Percentiles rank a stretch among this genome's conserved stretches.
Evolutionary conservation across 2,888 invertebrate genomes (phyloP).

Genomic region (Diplazon laetatorius): DNA sequence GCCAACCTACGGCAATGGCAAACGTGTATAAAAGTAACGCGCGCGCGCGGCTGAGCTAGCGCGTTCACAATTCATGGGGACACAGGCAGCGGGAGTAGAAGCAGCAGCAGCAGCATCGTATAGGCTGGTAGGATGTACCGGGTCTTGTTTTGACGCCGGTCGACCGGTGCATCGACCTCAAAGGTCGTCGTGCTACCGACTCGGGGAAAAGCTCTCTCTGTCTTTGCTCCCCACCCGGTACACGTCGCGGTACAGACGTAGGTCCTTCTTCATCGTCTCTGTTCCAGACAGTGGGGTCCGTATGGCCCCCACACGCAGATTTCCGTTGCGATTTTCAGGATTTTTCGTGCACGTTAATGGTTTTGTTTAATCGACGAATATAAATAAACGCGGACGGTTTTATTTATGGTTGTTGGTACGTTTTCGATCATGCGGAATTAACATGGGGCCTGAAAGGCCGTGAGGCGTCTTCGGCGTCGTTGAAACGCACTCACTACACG

Average conservation of each 20-base stretch:
- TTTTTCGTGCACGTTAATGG: too few species aligned
- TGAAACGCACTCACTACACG: too few species aligned
- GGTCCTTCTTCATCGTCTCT: constrained; percentile 14
- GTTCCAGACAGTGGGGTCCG: too few species aligned
- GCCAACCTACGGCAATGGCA: constrained; percentile 64
- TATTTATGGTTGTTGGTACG: constrained; percentile 32
- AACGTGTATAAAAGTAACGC: constrained; percentile 62
- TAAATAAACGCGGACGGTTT: neutral
- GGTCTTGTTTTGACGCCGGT: constrained; percentile 80
- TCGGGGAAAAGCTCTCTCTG: constrained; percentile 64
- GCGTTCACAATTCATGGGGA: constrained; percentile 64
- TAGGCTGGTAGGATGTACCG: constrained; percentile 21
- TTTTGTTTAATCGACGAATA: too few species aligned
- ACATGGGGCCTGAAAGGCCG: constrained; percentile 52
- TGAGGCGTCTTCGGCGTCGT: constrained; percentile 40
- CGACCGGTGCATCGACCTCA: constrained; percentile 81
- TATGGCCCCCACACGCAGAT: too few species aligned
- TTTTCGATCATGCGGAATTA: constrained; percentile 57
- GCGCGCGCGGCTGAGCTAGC: too few species aligned
- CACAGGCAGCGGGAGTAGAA: too few species aligned
- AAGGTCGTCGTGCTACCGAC: constrained; percentile 79
- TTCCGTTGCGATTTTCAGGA: too few species aligned
- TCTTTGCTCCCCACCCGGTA: constrained; percentile 22
- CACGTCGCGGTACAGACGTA: constrained; percentile 26
- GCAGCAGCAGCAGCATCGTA: constrained; percentile 52